Evolutionary conservation across 2,797 vertebrate species (phyloP).

Genomic region (Sebastolobus alascanus): DNA sequence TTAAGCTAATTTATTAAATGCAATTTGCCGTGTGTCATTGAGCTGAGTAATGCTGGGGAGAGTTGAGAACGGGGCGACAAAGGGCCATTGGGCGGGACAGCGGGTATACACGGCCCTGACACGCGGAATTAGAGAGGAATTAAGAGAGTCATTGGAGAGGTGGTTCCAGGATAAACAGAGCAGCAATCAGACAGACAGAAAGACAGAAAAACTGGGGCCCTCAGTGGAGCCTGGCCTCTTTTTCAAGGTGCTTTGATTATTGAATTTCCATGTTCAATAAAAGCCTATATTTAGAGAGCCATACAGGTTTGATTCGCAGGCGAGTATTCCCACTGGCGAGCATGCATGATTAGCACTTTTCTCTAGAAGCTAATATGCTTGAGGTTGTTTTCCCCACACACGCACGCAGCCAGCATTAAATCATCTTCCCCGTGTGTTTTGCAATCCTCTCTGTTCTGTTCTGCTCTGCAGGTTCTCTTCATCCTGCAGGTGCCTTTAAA

Average conservation of each 20-base stretch:
- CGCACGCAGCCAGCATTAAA: slow-evolving; percentile 68
- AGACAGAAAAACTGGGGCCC: neutral
- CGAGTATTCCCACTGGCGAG: slow-evolving; percentile 58
- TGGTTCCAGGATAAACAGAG: slow-evolving; percentile 73
- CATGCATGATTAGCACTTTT: slow-evolving; percentile 76
- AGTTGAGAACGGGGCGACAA: slow-evolving; percentile 82
- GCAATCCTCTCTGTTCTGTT: slow-evolving; percentile 70
- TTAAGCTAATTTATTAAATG: slow-evolving; percentile 97
- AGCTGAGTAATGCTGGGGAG: slow-evolving; percentile 90
- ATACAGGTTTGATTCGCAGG: slow-evolving; percentile 26
- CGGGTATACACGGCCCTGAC: slow-evolving; percentile 73
- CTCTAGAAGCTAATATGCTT: slow-evolving; percentile 62
- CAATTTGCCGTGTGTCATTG: slow-evolving; percentile 94
- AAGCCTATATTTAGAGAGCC: slow-evolving; percentile 42
- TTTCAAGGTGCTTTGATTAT: slow-evolving; percentile 57
- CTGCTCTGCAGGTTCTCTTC: slow-evolving; percentile 62
- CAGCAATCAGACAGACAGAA: slow-evolving; percentile 35
- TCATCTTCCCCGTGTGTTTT: slow-evolving; percentile 69
- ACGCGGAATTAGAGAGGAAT: slow-evolving; percentile 82
- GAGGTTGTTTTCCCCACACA: slow-evolving; percentile 66
- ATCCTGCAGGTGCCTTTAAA: slow-evolving; percentile 60
- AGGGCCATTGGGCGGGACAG: slow-evolving; percentile 79
- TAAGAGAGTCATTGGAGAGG: slow-evolving; percentile 77
- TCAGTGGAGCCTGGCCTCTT: slow-evolving; percentile 6
- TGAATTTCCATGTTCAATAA: slow-evolving; percentile 67